These are phyloP conservation scores for Alcis repandata DNA, from an alignment of 2,888 invertebrate species.

Conservation along the genomic window DNA sequence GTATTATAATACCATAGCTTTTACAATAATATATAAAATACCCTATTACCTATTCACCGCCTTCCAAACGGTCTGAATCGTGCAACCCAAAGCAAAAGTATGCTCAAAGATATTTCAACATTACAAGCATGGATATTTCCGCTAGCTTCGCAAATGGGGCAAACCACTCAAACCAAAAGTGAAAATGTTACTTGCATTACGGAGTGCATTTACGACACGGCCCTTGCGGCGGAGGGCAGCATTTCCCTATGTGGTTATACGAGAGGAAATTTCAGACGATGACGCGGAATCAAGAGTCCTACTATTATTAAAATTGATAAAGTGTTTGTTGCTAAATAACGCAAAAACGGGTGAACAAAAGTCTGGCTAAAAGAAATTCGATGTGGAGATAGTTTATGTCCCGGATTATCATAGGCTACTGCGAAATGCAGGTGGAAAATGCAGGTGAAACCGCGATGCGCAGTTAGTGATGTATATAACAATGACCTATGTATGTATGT, in stretches of 20 bases:
- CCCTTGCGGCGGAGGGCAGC: slow-evolving; percentile 47
- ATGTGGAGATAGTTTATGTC: too few relatives aligned
- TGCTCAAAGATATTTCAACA: slow-evolving; percentile 3
- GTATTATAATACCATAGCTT: too few relatives aligned
- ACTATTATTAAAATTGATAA: too few relatives aligned
- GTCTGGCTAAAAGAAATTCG: too few relatives aligned
- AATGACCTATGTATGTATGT: too few relatives aligned
- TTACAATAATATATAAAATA: too few relatives aligned
- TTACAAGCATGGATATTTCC: slow-evolving; percentile 15
- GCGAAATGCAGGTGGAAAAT: too few relatives aligned
- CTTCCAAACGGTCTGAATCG: background rate
- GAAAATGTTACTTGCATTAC: slow-evolving; percentile 51
- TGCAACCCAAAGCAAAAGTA: background rate
- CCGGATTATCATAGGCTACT: background rate
- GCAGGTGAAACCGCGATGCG: too few relatives aligned
- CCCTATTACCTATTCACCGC: too few relatives aligned
- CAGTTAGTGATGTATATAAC: too few relatives aligned
- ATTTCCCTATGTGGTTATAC: slow-evolving; percentile 29
- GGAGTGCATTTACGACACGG: slow-evolving; percentile 55
- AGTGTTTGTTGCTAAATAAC: too few relatives aligned
- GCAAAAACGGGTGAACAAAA: too few relatives aligned
- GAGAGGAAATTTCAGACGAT: background rate
- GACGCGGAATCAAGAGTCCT: background rate
- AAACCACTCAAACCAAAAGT: slow-evolving; percentile 36
- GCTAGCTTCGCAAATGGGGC: slow-evolving; percentile 19